Evolutionary conservation across 2,888 invertebrate genomes (phyloP).

Genomic region (Amiota communis): DNA sequence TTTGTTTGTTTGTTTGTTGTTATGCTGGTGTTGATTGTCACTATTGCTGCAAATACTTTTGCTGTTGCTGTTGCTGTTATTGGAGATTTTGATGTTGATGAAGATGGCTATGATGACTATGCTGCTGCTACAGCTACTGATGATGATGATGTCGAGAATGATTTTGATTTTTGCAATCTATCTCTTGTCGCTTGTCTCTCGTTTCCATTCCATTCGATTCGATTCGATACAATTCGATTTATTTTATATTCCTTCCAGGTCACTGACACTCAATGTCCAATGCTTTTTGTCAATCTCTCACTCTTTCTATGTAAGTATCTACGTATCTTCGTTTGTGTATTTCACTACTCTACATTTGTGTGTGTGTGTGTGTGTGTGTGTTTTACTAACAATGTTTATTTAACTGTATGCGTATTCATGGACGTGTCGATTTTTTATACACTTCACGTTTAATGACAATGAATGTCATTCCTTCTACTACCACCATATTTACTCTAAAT

Average conservation of each 20-base stretch:
- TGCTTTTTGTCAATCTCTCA: conserved; percentile 5
- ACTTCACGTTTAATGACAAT: too few relatives aligned
- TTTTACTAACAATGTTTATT: too few relatives aligned
- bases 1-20: conserved; percentile 1
- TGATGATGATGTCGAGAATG: neutral
- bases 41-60: conserved; percentile 33
- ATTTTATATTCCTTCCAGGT: conserved; percentile 61
- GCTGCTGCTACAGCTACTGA: neutral
- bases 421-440: too few relatives aligned
- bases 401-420: too few relatives aligned
- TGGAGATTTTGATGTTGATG: neutral
- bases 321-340: neutral
- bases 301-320: too few relatives aligned
- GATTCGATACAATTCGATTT: conserved; percentile 55
- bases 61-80: conserved; percentile 19
- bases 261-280: conserved; percentile 53
- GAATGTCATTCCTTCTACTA: too few relatives aligned
- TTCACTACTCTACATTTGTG: neutral
- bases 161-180: conserved; percentile 16
- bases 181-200: neutral
- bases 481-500: too few relatives aligned
- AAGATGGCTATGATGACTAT: neutral
- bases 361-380: neutral
- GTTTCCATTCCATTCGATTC: neutral
- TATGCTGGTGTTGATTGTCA: conserved; percentile 11